Evolutionary conservation across 2,888 invertebrate species (phyloP).

Genomic region (Dexiosoma caninum): DNA sequence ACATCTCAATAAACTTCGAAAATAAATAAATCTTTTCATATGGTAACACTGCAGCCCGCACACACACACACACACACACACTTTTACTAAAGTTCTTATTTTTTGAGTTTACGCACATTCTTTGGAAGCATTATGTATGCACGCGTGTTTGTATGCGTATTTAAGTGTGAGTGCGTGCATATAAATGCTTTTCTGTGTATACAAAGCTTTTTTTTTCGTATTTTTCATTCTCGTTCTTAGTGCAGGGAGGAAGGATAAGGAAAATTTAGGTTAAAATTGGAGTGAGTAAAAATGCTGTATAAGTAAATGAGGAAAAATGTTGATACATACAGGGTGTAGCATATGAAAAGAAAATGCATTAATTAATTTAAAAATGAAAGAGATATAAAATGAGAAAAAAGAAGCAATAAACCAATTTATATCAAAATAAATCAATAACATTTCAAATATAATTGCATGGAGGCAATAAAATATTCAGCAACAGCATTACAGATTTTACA

Average conservation of each 20-base stretch:
- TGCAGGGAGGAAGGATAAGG: slow-evolving; percentile 50
- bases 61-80: neutral
- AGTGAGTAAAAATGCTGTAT: slow-evolving; percentile 15
- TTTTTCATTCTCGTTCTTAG: slow-evolving; percentile 2
- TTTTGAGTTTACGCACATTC: slow-evolving; percentile 32
- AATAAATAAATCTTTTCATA: too few species aligned
- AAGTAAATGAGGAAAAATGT: slow-evolving; percentile 22
- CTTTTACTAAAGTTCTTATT: neutral
- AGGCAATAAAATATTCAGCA: neutral
- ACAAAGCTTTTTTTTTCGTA: slow-evolving; percentile 42
- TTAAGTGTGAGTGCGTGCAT: slow-evolving; percentile 49
- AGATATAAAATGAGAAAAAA: neutral
- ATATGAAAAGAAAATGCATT: slow-evolving; percentile 19
- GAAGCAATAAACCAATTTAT: neutral
- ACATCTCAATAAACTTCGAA: too few species aligned
- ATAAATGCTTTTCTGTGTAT: slow-evolving; percentile 44
- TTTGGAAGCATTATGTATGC: neutral
- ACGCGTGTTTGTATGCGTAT: neutral
- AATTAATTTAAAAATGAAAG: neutral
- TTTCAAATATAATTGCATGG: neutral
- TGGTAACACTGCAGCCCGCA: too few species aligned
- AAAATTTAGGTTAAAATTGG: slow-evolving; percentile 63
- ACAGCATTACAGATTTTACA: neutral
- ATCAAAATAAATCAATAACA: slow-evolving; percentile 32
- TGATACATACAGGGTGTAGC: neutral